These are phyloP conservation scores for Hyles euphorbiae DNA, from an alignment of 1,140 invertebrate genomes.

Conservation along the genomic window DNA sequence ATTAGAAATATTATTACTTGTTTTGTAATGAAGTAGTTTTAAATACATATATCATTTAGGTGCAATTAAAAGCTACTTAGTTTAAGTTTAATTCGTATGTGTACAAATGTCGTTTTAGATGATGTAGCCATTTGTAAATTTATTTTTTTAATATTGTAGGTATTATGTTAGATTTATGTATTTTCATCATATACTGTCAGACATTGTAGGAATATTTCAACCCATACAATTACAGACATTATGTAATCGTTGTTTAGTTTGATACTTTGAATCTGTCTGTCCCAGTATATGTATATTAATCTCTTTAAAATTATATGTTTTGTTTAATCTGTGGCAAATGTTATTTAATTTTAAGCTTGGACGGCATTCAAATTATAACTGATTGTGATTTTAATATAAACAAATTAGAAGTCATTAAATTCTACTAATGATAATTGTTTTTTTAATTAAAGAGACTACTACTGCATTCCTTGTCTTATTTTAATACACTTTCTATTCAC, in stretches of 20 bases:
- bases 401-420: slow-evolving; percentile 28
- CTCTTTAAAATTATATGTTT: slow-evolving; percentile 9
- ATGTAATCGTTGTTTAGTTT: too few relatives aligned
- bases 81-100: too few relatives aligned
- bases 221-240: too few relatives aligned
- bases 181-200: too few relatives aligned
- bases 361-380: slow-evolving; percentile 34
- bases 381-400: slow-evolving; percentile 67
- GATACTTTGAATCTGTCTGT: too few relatives aligned
- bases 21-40: neutral
- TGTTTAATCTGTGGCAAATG: slow-evolving; percentile 42
- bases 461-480: too few relatives aligned
- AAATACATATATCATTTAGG: slow-evolving; percentile 2
- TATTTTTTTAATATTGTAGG: neutral
- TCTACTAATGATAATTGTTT: slow-evolving; percentile 22
- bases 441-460: neutral
- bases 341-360: slow-evolving; percentile 64
- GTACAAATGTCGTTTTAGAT: neutral
- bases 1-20: too few relatives aligned
- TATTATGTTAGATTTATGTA: too few relatives aligned
- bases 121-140: neutral
- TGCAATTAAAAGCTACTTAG: slow-evolving; percentile 1
- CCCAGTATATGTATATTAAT: too few relatives aligned
- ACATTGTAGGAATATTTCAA: too few relatives aligned
- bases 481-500: too few relatives aligned